Conservation (phyloP, 2,888 invertebrate species). For the Protodeltote pygarga region DNA sequence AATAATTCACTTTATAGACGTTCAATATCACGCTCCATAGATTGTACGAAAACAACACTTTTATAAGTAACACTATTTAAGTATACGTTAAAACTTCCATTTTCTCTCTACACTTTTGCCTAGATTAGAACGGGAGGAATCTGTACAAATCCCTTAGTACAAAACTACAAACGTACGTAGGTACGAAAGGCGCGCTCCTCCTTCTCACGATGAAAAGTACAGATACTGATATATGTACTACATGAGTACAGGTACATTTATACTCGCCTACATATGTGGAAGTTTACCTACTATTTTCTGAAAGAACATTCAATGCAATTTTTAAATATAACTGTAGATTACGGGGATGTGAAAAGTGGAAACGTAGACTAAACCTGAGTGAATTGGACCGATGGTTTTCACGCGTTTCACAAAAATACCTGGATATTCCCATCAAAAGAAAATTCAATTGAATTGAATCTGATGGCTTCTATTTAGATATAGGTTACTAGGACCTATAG, state of each 20-base stretch:
- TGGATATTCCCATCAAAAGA: conserved; percentile 16
- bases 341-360: conserved; percentile 24
- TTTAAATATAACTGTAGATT: conserved; percentile 44
- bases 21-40: conserved; percentile 28
- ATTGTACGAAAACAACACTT: conserved; percentile 26
- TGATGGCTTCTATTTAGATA: conserved; percentile 8
- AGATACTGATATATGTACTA: no score
- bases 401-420: conserved; percentile 17
- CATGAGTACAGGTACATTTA: conserved; percentile 13
- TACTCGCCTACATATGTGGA: neutral
- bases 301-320: conserved; percentile 41
- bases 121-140: conserved; percentile 40
- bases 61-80: no score
- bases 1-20: conserved; percentile 19
- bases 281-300: conserved; percentile 9
- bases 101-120: conserved; percentile 35
- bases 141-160: conserved; percentile 39
- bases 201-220: conserved; percentile 27
- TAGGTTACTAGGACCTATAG: conserved; percentile 5
- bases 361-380: conserved; percentile 21
- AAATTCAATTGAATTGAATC: conserved; percentile 14
- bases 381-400: conserved; percentile 25
- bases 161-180: conserved; percentile 1
- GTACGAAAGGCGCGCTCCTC: conserved; percentile 21
- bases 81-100: conserved; percentile 24